These are phyloP conservation scores for Agrypnus murinus DNA, from an alignment of 2,888 invertebrate genomes.

Conservation along the genomic window DNA sequence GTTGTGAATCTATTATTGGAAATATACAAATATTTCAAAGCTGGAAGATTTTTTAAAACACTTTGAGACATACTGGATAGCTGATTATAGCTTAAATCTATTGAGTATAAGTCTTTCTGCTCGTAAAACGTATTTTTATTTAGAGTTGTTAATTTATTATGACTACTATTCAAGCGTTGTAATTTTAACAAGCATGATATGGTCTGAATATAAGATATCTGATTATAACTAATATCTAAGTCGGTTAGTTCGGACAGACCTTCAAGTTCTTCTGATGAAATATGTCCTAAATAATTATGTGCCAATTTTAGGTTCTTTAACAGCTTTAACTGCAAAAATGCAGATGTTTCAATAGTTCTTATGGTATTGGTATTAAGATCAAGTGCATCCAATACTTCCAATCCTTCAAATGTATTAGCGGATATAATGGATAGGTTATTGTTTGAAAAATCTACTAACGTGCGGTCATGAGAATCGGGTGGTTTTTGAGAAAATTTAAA, in stretches of 20 bases:
- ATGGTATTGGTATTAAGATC: slow-evolving; percentile 14
- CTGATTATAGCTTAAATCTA: background rate
- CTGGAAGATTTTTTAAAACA: background rate
- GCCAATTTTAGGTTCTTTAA: background rate
- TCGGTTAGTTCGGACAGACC: background rate
- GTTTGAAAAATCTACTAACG: background rate
- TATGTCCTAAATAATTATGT: background rate
- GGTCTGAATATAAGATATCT: background rate
- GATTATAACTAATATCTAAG: background rate
- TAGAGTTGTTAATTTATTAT: slow-evolving; percentile 4
- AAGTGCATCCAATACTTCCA: background rate
- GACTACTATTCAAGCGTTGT: background rate
- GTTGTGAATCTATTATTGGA: background rate
- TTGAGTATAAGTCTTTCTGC: background rate
- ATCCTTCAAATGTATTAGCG: background rate
- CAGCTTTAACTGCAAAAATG: background rate
- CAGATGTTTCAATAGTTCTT: background rate
- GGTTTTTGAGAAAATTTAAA: background rate
- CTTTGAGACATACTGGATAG: background rate
- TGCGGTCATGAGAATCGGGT: too few species aligned
- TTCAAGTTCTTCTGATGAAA: background rate
- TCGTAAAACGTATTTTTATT: background rate
- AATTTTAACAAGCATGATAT: too few species aligned
- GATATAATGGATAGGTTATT: slow-evolving; percentile 2
- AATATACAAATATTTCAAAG: background rate